phyloP scores from a whole-genome alignment of 2,797 vertebrate species.

The Toxotes lorentzi region DNA sequence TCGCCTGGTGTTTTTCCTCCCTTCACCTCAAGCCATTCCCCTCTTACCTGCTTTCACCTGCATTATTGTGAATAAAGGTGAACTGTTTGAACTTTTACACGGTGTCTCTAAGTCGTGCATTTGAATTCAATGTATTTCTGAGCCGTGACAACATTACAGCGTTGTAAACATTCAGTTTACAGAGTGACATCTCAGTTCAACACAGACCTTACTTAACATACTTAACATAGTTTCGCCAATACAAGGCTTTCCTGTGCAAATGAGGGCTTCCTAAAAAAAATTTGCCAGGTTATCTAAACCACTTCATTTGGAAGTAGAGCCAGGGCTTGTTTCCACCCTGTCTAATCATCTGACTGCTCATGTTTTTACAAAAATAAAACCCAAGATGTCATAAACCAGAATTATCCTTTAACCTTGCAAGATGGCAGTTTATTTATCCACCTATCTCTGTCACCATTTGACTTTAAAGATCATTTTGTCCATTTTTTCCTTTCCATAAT shows the following conservation, averaged over 20 bases:
- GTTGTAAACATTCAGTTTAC: neutral
- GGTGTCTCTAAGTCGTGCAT: too few species aligned
- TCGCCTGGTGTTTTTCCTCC: too few species aligned
- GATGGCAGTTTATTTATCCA: neutral
- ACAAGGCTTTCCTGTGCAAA: neutral
- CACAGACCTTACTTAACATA: neutral
- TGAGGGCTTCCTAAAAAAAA: too few species aligned
- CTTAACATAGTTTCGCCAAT: neutral
- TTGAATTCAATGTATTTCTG: neutral
- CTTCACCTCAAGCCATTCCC: neutral
- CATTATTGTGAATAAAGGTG: neutral
- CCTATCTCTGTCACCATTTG: neutral
- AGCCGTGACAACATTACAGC: neutral
- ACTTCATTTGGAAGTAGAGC: too few species aligned
- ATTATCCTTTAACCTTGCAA: neutral
- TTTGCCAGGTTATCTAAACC: too few species aligned
- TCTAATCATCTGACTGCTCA: too few species aligned
- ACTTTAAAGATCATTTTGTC: neutral
- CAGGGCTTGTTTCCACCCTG: neutral
- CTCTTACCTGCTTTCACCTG: neutral
- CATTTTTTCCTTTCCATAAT: neutral
- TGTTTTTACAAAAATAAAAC: conserved; percentile 4
- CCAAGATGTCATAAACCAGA: neutral
- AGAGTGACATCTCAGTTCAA: neutral
- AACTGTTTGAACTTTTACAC: neutral